Conservation (phyloP, 2,888 invertebrate species). For the Lordiphosa fenestrarum region DNA sequence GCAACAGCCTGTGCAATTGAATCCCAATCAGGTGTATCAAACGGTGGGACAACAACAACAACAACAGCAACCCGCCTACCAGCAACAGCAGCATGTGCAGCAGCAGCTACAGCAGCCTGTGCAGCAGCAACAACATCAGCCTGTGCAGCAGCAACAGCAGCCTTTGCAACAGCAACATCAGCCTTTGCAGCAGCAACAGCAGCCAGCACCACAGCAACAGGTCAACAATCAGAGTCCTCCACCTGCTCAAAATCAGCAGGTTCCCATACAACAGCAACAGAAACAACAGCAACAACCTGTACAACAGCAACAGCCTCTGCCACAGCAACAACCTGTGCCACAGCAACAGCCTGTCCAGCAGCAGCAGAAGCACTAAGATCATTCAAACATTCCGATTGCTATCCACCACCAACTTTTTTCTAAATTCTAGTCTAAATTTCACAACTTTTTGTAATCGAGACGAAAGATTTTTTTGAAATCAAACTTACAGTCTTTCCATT, state of each 20-base stretch:
- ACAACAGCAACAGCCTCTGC: conserved; percentile 47
- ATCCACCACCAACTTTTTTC: conserved; percentile 4
- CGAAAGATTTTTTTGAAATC: not conserved
- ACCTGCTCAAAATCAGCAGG: conserved; percentile 43
- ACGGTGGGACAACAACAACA: conserved; percentile 52
- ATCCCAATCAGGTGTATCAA: conserved; percentile 73
- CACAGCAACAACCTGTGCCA: not conserved
- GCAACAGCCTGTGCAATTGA: conserved; percentile 67
- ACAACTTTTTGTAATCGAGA: not conserved
- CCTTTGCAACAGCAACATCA: conserved; percentile 36
- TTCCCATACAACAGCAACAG: conserved; percentile 52
- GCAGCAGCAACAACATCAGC: conserved; percentile 12
- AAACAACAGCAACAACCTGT: conserved; percentile 36
- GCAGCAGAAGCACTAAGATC: conserved; percentile 23
- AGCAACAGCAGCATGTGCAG: conserved; percentile 29
- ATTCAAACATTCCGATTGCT: conserved; percentile 8
- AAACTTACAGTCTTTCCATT: conserved; percentile 5
- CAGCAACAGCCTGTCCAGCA: conserved; percentile 31
- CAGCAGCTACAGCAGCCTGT: conserved; percentile 24
- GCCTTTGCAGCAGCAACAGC: conserved; percentile 33
- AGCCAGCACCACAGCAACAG: conserved; percentile 43
- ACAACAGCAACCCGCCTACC: conserved; percentile 32
- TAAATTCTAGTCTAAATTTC: conserved; percentile 3
- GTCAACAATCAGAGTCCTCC: conserved; percentile 28
- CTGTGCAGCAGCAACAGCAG: conserved; percentile 44